phyloP scores from a whole-genome alignment of 2,888 invertebrate species.

The Calephelis perditalis region DNA sequence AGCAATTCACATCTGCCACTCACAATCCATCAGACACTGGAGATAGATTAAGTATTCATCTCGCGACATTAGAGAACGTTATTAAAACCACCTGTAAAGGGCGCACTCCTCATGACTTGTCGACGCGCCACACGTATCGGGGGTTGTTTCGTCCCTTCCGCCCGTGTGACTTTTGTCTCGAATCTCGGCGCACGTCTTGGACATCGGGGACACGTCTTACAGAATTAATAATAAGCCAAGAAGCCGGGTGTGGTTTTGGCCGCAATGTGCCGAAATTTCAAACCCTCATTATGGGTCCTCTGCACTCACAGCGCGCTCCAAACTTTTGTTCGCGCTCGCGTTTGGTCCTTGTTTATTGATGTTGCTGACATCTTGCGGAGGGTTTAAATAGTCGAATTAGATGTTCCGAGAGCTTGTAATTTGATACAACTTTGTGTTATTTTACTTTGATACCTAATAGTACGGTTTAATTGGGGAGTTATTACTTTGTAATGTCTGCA shows the following conservation, averaged over 20 bases:
- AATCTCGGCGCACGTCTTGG: slow-evolving; percentile 78
- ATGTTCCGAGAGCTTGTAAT: slow-evolving; percentile 52
- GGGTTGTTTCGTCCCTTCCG: slow-evolving; percentile 52
- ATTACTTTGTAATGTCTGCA: not conserved
- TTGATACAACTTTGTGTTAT: slow-evolving; percentile 18
- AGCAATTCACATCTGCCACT: slow-evolving; percentile 21
- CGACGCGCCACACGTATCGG: slow-evolving; percentile 60
- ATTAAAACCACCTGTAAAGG: slow-evolving; percentile 78
- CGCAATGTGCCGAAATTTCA: slow-evolving; percentile 75
- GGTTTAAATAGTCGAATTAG: slow-evolving; percentile 71
- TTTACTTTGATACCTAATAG: slow-evolving; percentile 20
- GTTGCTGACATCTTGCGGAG: slow-evolving; percentile 66
- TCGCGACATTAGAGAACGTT: slow-evolving; percentile 73
- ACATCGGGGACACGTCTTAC: slow-evolving; percentile 79
- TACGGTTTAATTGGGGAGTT: not conserved
- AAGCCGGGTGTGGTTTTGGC: slow-evolving; percentile 72
- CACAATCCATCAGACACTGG: slow-evolving; percentile 36
- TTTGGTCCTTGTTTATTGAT: slow-evolving; percentile 70
- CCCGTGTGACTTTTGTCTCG: slow-evolving; percentile 75
- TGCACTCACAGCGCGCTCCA: slow-evolving; percentile 70
- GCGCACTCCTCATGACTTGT: slow-evolving; percentile 55
- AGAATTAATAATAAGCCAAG: slow-evolving; percentile 79
- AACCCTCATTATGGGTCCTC: slow-evolving; percentile 75
- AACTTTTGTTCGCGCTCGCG: slow-evolving; percentile 70
- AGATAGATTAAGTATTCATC: slow-evolving; percentile 78